Base-by-base conservation (phyloP, 2,888 invertebrate genomes). In the Limenitis camilla region DNA sequence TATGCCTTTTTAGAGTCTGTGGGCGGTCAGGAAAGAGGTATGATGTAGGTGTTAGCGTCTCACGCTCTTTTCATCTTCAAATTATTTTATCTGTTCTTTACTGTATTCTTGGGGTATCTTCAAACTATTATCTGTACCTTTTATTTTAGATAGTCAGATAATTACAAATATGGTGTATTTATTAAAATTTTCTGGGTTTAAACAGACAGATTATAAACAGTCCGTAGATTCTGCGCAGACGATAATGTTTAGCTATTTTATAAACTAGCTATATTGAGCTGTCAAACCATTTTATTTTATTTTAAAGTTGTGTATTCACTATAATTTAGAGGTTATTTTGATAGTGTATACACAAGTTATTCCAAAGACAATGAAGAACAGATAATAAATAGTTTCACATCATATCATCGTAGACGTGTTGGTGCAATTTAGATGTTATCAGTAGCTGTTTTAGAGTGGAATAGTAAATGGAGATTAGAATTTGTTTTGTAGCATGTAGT, bases 1-100 rank as follows among this genome's bases (percentile, higher is more conserved):
- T 82, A 77, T 87, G 84, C 85, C 84, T 87, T 83, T 84, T 81
- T 87, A 88, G 88, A 88, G 78, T 87, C 80, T 76, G 85, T 85
- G 85, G 88, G 75, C 78, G 86, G 49, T 86, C 88, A 53, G 87
- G 86, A 74, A 88, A 88, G 76, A 88, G 88, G 88, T 88, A 86
- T 88, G 88, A 86, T 83, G n/a, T n/a, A 68, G 78, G 71, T 87
- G 87, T 86, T 85, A 86, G 83, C 71, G 63, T 58, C 66, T 65
- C 69, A 72, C 67, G 63, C 62, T 69, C 68, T 66, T 72, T 44
- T 59, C 64, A 65, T 71, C 67, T 64, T 66, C 65, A 63, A 67
- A 71, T 60, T 61, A n/a, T 58, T 52, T 54, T 57, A 64, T 72
- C 74, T 79, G 78, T 76, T 75, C 71, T 74, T 71, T 72, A 69